Evolutionary conservation across 2,113 vertebrate genomes (phyloP), one percentile per base, ranked within the genome.

Genomic region (Polypterus bichir): DNA sequence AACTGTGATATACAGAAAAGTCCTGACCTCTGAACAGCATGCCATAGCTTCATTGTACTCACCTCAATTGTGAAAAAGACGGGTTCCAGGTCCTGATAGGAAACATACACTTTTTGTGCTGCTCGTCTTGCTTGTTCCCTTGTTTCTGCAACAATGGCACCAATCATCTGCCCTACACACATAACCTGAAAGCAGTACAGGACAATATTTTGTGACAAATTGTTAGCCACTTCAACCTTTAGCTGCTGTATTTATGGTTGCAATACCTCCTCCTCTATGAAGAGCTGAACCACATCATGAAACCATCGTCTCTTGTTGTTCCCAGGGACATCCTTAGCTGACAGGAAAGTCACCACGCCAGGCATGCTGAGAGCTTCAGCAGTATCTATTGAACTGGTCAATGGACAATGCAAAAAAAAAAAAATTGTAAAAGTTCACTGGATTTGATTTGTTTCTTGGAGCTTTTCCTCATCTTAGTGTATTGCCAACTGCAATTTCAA

Each of bases 321-420:
- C 48, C 83, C 84, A 0, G 86, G 87, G 64, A 89, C 77, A 54
- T 89, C 84, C 61, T 69, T 65, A 44, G 73, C 66, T 0, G 75
- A 83, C 68, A 89, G 66, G 59, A 89, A 63, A 1, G 86, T 81
- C 1, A 79, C 69, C 3, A 89, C 84, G 1, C 86, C 86, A 0
- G 79, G 82, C 59, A 81, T 60, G 53, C 47, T 70, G 58, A 85
- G 74, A 47, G 85, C 80, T 55, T 71, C 68, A 6, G 70, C 77
- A 46, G 66, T 65, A 11, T 88, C 85, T 57, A 88, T 49, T 4
- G 66, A 61, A 6, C 86, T 89, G 66, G 7, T 69, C 49, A 51
- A 6, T 9, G 9, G 2, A 27, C 1, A 27, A n/a, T n/a, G n/a
- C n/a, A 27, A 27, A 2, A 27, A 27, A 27, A 27, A 27, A 27